Evolutionary conservation across 2,888 invertebrate species (phyloP).

Genomic region (Papilio protenor): DNA sequence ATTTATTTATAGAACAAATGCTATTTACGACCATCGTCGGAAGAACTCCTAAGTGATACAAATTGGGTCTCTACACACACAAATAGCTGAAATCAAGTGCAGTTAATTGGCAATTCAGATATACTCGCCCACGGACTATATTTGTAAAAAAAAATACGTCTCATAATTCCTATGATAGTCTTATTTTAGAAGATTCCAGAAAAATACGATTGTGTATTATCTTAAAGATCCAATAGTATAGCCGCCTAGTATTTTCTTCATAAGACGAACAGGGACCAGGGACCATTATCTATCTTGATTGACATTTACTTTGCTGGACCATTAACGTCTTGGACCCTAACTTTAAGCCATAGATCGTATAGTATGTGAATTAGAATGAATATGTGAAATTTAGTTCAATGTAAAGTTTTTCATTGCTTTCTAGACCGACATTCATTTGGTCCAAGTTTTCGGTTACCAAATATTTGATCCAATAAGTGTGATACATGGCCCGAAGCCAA

Average conservation of each 20-base stretch:
- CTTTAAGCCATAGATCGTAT: no score
- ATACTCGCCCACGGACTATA: constrained; percentile 2
- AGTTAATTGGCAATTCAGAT: constrained; percentile 13
- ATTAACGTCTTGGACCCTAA: no score
- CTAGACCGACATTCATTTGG: not conserved
- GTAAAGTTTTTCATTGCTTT: not conserved
- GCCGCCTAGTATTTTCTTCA: no score
- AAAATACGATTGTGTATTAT: no score
- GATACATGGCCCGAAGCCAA: constrained; percentile 33
- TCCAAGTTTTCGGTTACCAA: not conserved
- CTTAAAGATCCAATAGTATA: no score
- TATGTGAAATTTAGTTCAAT: no score
- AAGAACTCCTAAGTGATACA: constrained; percentile 24
- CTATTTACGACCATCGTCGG: constrained; percentile 7
- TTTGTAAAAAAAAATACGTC: not conserved
- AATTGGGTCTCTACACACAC: constrained; percentile 19
- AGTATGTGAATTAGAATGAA: no score
- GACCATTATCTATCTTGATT: no score
- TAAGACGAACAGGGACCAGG: no score
- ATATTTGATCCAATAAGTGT: constrained; percentile 9
- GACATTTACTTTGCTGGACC: no score
- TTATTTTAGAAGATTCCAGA: no score
- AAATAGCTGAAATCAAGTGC: constrained; percentile 22
- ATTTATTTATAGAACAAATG: constrained; percentile 21
- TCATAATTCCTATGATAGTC: not conserved